These are phyloP conservation scores for Chrysochloris asiatica DNA, from an alignment of 2,113 vertebrate species.

Conservation along the genomic window DNA sequence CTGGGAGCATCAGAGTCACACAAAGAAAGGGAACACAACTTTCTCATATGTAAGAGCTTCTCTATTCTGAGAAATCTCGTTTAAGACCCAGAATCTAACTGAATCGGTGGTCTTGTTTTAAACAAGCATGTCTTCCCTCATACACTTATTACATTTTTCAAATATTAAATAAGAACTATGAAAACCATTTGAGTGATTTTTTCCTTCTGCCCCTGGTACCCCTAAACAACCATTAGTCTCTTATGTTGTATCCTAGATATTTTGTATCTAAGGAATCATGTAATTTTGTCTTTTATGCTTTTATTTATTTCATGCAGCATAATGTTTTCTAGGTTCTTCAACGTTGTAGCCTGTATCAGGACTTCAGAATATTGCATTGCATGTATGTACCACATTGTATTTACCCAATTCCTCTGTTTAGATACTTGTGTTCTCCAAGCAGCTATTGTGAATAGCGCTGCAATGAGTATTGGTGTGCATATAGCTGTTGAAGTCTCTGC, in stretches of 20 bases:
- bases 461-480: background rate
- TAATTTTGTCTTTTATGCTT: background rate
- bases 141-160: background rate
- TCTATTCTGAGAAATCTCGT: background rate
- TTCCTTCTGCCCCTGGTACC: background rate
- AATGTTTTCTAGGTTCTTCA: background rate
- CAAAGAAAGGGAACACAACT: background rate
- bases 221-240: background rate
- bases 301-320: background rate
- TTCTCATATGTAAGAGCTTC: background rate
- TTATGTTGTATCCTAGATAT: background rate
- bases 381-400: background rate
- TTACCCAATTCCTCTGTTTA: background rate
- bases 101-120: background rate
- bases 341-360: background rate
- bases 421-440: background rate
- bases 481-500: too few species aligned
- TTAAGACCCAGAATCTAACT: slow-evolving; percentile 1
- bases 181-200: background rate
- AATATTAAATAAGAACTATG: background rate
- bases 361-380: background rate
- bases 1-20: background rate
- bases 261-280: background rate
- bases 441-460: background rate
- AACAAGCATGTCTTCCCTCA: background rate